Percentiles rank a stretch among this genome's conserved stretches.
Conservation (phyloP, 2,113 vertebrate species). For the Cryptomyrus ogoouensis region DNA sequence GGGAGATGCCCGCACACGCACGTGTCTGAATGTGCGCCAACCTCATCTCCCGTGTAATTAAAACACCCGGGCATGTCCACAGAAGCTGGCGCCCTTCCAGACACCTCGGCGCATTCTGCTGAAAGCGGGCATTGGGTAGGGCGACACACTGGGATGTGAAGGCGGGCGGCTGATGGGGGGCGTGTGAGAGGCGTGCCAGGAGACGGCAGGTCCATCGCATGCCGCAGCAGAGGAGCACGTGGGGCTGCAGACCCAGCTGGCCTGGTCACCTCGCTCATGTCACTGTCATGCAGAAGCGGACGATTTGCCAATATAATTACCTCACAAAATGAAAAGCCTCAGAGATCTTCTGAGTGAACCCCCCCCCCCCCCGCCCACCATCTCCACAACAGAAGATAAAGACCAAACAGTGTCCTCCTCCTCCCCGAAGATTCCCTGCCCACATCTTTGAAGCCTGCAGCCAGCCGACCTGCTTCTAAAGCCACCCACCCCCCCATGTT, state of each 20-base stretch:
- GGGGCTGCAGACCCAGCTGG: background rate
- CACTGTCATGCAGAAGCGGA: background rate
- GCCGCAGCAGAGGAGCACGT: background rate
- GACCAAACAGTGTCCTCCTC: background rate
- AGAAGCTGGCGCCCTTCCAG: constrained; percentile 36
- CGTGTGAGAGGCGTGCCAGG: background rate
- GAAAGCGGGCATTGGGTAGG: constrained; percentile 25
- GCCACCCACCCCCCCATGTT: background rate
- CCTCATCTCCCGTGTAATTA: constrained; percentile 47
- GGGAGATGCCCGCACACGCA: constrained; percentile 13
- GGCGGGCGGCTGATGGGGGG: background rate
- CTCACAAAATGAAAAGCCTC: background rate
- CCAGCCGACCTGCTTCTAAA: background rate
- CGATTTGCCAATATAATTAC: background rate
- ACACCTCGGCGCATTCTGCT: constrained; percentile 28
- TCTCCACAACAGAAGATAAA: background rate
- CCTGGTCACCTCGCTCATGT: background rate
- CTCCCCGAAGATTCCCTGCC: background rate
- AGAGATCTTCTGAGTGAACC: background rate
- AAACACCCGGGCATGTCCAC: constrained; percentile 37
- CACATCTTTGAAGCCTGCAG: constrained; percentile 5
- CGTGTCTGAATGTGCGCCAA: constrained; percentile 37
- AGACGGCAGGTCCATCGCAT: background rate
- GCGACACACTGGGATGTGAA: background rate
- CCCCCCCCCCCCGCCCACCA: background rate